Evolutionary conservation across 2,888 invertebrate species (phyloP).

Genomic region (Macaria liturata): DNA sequence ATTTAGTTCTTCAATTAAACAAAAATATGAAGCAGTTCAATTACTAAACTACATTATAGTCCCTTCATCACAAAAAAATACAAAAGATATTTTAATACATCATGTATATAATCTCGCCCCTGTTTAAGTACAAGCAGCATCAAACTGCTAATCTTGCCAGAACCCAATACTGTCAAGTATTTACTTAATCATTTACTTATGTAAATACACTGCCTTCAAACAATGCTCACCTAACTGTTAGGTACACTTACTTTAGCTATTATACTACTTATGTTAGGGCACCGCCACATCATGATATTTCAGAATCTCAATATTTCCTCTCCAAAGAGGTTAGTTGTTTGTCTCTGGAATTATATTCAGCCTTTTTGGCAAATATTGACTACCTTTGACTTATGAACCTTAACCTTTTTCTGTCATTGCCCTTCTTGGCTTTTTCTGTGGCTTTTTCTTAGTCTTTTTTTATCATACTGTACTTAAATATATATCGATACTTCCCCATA

Average conservation of each 20-base stretch:
- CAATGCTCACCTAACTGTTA: constrained; percentile 24
- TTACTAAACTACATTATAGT: too few species aligned
- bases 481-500: constrained; percentile 16
- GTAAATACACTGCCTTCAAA: constrained; percentile 16
- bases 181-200: constrained; percentile 14
- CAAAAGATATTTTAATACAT: too few species aligned
- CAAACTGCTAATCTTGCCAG: constrained; percentile 32
- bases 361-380: not conserved
- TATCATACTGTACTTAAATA: constrained; percentile 12
- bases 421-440: too few species aligned
- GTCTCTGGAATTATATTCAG: too few species aligned
- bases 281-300: constrained; percentile 30
- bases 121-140: too few species aligned
- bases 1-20: too few species aligned
- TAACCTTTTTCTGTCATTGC: not conserved
- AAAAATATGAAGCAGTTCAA: too few species aligned
- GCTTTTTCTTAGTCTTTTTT: constrained; percentile 8
- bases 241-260: constrained; percentile 17
- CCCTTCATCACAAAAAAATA: too few species aligned
- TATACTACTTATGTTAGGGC: constrained; percentile 17
- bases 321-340: too few species aligned
- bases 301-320: constrained; percentile 11
- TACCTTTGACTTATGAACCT: not conserved
- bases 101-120: too few species aligned
- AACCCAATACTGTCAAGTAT: constrained; percentile 20